Percentiles rank a stretch among this genome's conserved stretches.
Conservation (phyloP, 1,140 invertebrate genomes). For the Colletes gigas region DNA sequence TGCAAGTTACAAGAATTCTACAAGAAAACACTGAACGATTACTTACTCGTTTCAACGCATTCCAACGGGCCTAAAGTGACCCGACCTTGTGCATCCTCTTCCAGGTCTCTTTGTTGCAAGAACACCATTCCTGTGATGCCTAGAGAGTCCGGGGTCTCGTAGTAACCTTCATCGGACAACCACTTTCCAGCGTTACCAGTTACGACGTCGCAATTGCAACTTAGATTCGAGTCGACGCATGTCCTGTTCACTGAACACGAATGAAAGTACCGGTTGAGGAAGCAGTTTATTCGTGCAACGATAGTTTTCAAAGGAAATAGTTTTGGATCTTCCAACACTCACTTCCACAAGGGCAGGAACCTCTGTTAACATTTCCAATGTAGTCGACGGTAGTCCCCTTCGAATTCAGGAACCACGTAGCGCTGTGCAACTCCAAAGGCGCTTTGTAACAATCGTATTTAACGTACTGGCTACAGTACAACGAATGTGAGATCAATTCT, state of each 20-base stretch:
- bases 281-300: not conserved
- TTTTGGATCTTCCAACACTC: conserved; percentile 60
- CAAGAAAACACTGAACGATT: not conserved
- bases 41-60: conserved; percentile 96
- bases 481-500: conserved; percentile 92
- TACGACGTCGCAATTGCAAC: conserved; percentile 93
- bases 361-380: conserved; percentile 89
- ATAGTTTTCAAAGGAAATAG: not conserved
- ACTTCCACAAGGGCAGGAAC: conserved; percentile 86
- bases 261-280: not conserved
- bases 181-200: conserved; percentile 92
- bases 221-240: conserved; percentile 89
- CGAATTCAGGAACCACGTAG: conserved; percentile 94
- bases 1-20: too few relatives aligned
- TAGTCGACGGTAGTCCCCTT: conserved; percentile 90
- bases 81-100: conserved; percentile 90
- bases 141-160: conserved; percentile 88
- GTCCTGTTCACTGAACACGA: conserved; percentile 85
- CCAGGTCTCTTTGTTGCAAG: conserved; percentile 91
- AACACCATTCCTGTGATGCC: conserved; percentile 95
- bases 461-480: conserved; percentile 94
- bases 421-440: conserved; percentile 91
- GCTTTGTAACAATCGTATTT: conserved; percentile 96
- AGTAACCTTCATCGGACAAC: conserved; percentile 93
- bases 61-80: conserved; percentile 94